Conservation (phyloP, 2,797 vertebrate genomes). For the Peromyscus aztecus region DNA sequence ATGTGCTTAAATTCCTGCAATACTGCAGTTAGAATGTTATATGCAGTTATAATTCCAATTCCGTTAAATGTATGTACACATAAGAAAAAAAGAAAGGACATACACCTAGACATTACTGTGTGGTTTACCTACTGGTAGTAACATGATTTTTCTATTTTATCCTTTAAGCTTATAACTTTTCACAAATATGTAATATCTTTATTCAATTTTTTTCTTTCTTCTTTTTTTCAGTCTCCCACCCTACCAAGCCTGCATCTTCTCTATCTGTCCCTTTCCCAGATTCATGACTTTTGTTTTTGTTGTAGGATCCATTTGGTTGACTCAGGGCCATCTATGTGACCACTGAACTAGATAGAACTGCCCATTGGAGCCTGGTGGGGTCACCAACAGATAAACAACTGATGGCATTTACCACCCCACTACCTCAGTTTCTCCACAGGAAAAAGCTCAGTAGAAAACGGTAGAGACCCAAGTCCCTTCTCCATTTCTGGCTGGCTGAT, state of each 20-base stretch:
- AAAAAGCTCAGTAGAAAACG: not conserved
- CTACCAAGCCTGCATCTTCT: not conserved
- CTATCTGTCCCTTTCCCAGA: not conserved
- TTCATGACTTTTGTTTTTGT: not conserved
- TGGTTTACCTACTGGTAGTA: not conserved
- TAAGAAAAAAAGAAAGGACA: not conserved
- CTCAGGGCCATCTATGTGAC: not conserved
- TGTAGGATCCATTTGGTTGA: not conserved
- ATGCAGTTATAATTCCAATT: slow-evolving; percentile 38
- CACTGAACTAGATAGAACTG: not conserved
- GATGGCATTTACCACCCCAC: not conserved
- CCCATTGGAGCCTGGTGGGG: not conserved
- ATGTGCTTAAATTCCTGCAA: slow-evolving; percentile 30
- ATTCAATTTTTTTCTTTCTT: not conserved
- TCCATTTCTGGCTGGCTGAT: not conserved
- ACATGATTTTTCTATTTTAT: slow-evolving; percentile 48
- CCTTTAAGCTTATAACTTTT: not conserved
- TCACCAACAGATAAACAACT: too few relatives aligned
- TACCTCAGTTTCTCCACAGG: not conserved
- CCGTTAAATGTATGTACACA: not conserved
- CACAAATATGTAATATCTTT: slow-evolving; percentile 13
- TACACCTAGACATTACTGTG: not conserved
- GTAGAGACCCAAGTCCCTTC: not conserved
- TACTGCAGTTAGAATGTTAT: slow-evolving; percentile 29
- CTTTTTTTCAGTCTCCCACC: not conserved